phyloP scores from a whole-genome alignment of 2,888 invertebrate species.

The Ischnura elegans region DNA sequence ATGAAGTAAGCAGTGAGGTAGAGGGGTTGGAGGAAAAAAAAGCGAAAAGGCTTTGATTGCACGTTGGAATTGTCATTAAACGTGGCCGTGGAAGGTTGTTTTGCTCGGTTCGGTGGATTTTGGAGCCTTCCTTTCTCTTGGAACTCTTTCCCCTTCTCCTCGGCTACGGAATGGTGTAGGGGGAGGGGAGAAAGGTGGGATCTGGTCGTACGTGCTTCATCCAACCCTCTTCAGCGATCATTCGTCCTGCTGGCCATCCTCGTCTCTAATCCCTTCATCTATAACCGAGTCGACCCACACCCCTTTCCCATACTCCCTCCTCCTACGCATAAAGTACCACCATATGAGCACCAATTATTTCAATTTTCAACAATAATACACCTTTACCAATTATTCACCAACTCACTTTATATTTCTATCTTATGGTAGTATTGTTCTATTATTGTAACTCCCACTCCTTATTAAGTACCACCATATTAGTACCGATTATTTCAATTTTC shows the following conservation, averaged over 20 bases:
- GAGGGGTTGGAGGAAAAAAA: neutral
- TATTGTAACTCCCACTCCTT: too few relatives aligned
- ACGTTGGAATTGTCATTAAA: slow-evolving; percentile 31
- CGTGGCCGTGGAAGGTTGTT: slow-evolving; percentile 24
- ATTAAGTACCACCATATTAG: too few relatives aligned
- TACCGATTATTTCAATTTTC: too few relatives aligned
- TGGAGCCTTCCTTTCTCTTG: neutral
- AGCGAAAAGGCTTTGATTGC: neutral
- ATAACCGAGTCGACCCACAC: too few relatives aligned
- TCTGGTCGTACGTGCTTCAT: slow-evolving; percentile 3
- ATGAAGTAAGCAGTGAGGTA: neutral
- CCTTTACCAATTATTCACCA: too few relatives aligned
- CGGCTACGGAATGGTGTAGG: neutral
- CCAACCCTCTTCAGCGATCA: slow-evolving; percentile 2
- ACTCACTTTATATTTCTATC: too few relatives aligned
- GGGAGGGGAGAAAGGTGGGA: neutral
- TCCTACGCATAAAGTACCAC: too few relatives aligned
- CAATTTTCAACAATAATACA: too few relatives aligned
- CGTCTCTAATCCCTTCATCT: neutral
- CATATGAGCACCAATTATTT: too few relatives aligned
- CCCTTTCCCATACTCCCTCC: neutral
- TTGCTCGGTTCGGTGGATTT: neutral
- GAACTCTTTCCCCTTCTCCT: neutral
- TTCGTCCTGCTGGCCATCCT: neutral
- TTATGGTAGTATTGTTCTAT: too few relatives aligned